Evolutionary conservation across 2,888 invertebrate species (phyloP), one percentile per base, ranked within the genome.

Genomic region (Corythucha ciliata): DNA sequence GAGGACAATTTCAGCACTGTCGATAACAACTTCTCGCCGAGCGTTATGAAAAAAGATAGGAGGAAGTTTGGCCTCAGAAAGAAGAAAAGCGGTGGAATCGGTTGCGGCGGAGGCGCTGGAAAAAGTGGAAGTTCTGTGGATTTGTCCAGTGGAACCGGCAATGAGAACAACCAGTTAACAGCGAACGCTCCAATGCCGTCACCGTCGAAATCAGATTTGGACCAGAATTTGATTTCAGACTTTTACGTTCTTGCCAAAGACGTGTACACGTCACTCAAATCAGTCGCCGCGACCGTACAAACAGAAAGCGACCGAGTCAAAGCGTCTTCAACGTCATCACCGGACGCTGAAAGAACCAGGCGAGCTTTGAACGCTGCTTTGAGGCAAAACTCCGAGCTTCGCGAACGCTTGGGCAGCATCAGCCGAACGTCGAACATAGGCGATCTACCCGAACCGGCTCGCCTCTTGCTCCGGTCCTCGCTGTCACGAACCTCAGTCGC

Each of bases 401-500:
- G 79, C 62, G 69, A 71, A 63, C 70, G 80, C 34, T 69, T 81
- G 59, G 71, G 74, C 50, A 72, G 75, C 61, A 76, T 79, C 58
- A 77, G 80, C 68, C 77, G 78, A 67, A 72, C 75, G 2, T 77
- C 79, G 4, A 79, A 80, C 66, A 67, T 79, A 50, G 72, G 75
- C 1, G 79, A 79, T 65, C 66, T 79, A 54, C 72, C 76, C 0
- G 78, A 78, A 58, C 69, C 69, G 52, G 25, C 40, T n/a, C 52
- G 47, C 5, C 27, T 40, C 16, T 41, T 52, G 6, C 42, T n/a
- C n/a, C 48, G 48, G 26, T 53, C 57, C 27, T 52, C 53, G 0
- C 68, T 81, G 39, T 83, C 83, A 65, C 81, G 81, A 67, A 83
- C 83, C 63, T 84, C 83, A 21, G 81, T 81, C 52, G 80, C 80